Evolutionary conservation across 2,113 vertebrate genomes (phyloP).

Genomic region (Melanotaenia duboulayi): DNA sequence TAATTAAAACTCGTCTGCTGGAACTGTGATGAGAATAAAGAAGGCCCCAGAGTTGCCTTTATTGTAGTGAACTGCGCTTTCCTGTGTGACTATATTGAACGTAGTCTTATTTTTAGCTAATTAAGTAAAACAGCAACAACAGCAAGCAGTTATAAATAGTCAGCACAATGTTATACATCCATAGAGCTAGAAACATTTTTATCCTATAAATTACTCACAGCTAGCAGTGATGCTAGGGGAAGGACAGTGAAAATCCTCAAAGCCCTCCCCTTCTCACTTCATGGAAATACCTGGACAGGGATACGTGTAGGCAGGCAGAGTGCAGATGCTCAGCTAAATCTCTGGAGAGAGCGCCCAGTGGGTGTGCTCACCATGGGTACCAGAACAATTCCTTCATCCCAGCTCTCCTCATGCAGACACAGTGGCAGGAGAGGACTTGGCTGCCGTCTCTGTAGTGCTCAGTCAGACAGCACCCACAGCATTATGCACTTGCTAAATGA

Average conservation of each 20-base stretch:
- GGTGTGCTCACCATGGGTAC: constrained; percentile 57
- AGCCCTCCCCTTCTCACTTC: constrained; percentile 36
- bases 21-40: constrained; percentile 42
- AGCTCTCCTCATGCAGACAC: constrained; percentile 53
- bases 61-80: constrained; percentile 20
- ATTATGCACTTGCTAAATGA: constrained; percentile 54
- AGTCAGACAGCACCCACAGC: constrained; percentile 50
- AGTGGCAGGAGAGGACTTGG: constrained; percentile 62
- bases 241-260: constrained; percentile 20
- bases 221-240: constrained; percentile 30
- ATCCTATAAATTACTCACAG: constrained; percentile 53
- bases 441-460: constrained; percentile 48
- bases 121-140: constrained; percentile 8
- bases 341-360: constrained; percentile 51
- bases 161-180: neutral
- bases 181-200: neutral
- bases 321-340: constrained; percentile 53
- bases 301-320: constrained; percentile 34
- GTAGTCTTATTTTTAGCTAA: neutral
- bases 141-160: neutral
- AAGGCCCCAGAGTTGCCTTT: constrained; percentile 21
- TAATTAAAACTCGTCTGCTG: constrained; percentile 69
- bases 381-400: constrained; percentile 64
- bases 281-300: constrained; percentile 42
- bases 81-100: constrained; percentile 6